Evolutionary conservation across 2,113 vertebrate species (phyloP).

Genomic region (Cacatua alba): DNA sequence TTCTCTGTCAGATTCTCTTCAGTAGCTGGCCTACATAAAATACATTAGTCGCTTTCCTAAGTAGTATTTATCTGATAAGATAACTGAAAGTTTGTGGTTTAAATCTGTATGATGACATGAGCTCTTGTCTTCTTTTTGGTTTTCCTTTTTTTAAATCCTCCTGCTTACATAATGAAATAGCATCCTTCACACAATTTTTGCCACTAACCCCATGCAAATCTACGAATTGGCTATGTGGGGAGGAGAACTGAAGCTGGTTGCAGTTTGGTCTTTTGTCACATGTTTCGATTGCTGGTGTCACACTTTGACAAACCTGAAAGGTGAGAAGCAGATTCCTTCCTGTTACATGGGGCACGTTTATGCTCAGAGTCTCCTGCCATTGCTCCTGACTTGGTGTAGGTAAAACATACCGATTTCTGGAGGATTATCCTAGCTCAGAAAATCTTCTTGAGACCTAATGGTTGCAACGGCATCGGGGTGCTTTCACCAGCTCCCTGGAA

Average conservation of each 20-base stretch:
- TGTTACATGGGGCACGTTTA: neutral
- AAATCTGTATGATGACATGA: neutral
- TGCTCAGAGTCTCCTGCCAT: neutral
- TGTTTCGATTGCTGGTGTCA: neutral
- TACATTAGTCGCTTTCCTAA: neutral
- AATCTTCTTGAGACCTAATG: neutral
- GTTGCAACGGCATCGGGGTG: neutral
- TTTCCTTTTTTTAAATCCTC: constrained; percentile 17
- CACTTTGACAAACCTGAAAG: neutral
- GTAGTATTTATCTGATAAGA: constrained; percentile 23
- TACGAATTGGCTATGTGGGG: neutral
- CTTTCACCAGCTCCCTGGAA: neutral
- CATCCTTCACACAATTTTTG: neutral
- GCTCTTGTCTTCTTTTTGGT: neutral
- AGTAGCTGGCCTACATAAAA: neutral
- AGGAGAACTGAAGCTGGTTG: neutral
- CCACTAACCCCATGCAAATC: neutral
- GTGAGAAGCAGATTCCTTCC: neutral
- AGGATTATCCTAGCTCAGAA: neutral
- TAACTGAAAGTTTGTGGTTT: constrained; percentile 21
- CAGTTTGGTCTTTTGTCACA: neutral
- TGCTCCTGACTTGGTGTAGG: neutral
- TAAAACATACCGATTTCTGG: neutral
- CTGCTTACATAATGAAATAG: constrained; percentile 31
- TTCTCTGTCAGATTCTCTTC: constrained; percentile 1